These are phyloP conservation scores for Sisyra terminalis DNA, from an alignment of 2,888 invertebrate species.

Conservation along the genomic window DNA sequence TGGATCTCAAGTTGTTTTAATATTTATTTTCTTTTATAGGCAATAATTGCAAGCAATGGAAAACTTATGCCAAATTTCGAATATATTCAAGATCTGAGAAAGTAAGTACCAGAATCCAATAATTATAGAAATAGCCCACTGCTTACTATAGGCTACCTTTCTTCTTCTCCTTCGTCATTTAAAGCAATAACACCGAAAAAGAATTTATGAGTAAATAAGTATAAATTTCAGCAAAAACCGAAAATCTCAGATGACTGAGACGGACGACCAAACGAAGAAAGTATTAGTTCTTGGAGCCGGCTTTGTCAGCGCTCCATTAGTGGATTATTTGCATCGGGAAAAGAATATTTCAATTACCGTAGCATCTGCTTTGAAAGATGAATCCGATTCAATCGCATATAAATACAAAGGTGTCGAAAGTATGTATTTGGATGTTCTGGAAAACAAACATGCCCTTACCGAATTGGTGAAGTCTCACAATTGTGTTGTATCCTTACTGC, in stretches of 20 bases:
- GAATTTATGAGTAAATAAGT: too few species aligned
- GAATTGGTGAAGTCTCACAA: slow-evolving; percentile 57
- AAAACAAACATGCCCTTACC: slow-evolving; percentile 49
- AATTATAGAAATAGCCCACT: too few species aligned
- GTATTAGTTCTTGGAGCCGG: slow-evolving; percentile 92
- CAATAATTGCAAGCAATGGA: slow-evolving; percentile 94
- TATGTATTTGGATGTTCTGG: slow-evolving; percentile 66
- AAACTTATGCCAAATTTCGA: slow-evolving; percentile 79
- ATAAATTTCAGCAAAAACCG: slow-evolving; percentile 6
- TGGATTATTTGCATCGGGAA: slow-evolving; percentile 84
- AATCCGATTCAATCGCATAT: slow-evolving; percentile 68
- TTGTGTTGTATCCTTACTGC: slow-evolving; percentile 75
- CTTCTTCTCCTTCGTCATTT: too few species aligned
- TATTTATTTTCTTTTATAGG: slow-evolving; percentile 36
- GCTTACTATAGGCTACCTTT: too few species aligned
- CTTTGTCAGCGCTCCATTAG: slow-evolving; percentile 81
- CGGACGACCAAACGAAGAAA: slow-evolving; percentile 40
- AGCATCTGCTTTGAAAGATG: slow-evolving; percentile 70
- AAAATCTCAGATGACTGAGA: slow-evolving; percentile 16
- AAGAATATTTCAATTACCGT: slow-evolving; percentile 67
- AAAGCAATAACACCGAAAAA: too few species aligned
- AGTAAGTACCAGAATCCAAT: slow-evolving; percentile 24
- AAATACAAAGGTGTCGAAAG: slow-evolving; percentile 64
- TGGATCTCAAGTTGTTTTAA: too few species aligned
- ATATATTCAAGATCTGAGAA: slow-evolving; percentile 84